Percentiles rank a stretch among this genome's conserved stretches.
phyloP scores from a whole-genome alignment of 2,888 invertebrate genomes.

The Sinopyrophorus schimmeli region DNA sequence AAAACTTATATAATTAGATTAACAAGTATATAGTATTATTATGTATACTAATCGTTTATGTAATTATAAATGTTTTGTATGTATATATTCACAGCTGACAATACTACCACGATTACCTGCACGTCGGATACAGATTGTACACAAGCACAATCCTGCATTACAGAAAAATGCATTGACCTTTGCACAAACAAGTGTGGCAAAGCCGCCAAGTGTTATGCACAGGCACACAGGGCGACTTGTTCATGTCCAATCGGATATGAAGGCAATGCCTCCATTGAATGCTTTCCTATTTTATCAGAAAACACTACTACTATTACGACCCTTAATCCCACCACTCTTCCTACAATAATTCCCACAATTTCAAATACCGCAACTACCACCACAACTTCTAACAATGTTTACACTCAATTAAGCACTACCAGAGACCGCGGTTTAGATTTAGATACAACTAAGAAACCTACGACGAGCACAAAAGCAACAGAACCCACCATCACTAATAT shows the following conservation, averaged over 20 bases:
- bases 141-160: conserved; percentile 58
- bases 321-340: no score
- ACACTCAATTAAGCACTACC: conserved; percentile 32
- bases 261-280: conserved; percentile 60
- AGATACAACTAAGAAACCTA: conserved; percentile 19
- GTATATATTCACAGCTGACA: conserved; percentile 55
- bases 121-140: conserved; percentile 59
- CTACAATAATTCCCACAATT: conserved; percentile 9
- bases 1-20: conserved; percentile 27
- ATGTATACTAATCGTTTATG: conserved; percentile 32
- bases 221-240: conserved; percentile 58
- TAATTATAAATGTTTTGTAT: conserved; percentile 38
- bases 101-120: conserved; percentile 55
- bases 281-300: conserved; percentile 42
- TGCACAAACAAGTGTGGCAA: conserved; percentile 57
- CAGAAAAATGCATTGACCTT: conserved; percentile 58
- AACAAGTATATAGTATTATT: conserved; percentile 20
- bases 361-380: neutral
- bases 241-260: conserved; percentile 55
- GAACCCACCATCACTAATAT: neutral
- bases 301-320: conserved; percentile 21
- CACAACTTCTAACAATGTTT: conserved; percentile 18
- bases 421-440: conserved; percentile 33
- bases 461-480: neutral
- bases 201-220: conserved; percentile 57